A percentile compares a stretch with the other conserved stretches of the same genome.
Evolutionary conservation across 2,888 invertebrate genomes (phyloP).

Genomic region (Dichetophora obliterata): DNA sequence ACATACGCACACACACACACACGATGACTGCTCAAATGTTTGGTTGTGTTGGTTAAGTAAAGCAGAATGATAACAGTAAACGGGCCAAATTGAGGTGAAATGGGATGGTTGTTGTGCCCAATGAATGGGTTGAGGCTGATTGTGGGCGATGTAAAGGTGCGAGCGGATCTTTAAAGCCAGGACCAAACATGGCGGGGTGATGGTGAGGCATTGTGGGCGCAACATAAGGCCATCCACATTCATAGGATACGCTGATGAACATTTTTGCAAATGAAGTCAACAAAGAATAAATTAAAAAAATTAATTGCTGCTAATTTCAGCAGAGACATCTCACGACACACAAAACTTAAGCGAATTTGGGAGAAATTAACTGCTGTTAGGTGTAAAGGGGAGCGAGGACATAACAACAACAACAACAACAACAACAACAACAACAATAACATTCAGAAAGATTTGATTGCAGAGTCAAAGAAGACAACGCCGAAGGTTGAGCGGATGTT

Average conservation of each 20-base stretch:
- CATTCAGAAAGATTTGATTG: not conserved
- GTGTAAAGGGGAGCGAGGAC: too few relatives aligned
- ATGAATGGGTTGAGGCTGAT: too few relatives aligned
- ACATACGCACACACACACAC: not conserved
- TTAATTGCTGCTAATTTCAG: not conserved
- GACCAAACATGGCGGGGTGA: too few relatives aligned
- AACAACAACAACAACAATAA: too few relatives aligned
- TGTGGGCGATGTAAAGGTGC: too few relatives aligned
- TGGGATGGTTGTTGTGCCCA: not conserved
- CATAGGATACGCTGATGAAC: too few relatives aligned
- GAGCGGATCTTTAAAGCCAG: too few relatives aligned
- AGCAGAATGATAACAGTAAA: constrained; percentile 3
- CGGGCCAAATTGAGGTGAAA: not conserved
- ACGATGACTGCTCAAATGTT: not conserved
- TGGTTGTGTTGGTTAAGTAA: constrained; percentile 15
- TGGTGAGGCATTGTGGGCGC: too few relatives aligned
- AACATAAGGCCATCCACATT: too few relatives aligned
- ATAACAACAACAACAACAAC: too few relatives aligned
- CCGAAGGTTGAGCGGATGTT: not conserved
- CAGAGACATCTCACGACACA: not conserved
- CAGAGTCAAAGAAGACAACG: not conserved
- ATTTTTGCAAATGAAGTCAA: not conserved
- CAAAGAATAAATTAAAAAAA: too few relatives aligned
- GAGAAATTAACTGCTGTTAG: not conserved
- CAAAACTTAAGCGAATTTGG: too few relatives aligned